Evolutionary conservation across 2,888 invertebrate genomes (phyloP), one percentile per base, ranked within the genome.

Genomic region (Synergus itoensis): DNA sequence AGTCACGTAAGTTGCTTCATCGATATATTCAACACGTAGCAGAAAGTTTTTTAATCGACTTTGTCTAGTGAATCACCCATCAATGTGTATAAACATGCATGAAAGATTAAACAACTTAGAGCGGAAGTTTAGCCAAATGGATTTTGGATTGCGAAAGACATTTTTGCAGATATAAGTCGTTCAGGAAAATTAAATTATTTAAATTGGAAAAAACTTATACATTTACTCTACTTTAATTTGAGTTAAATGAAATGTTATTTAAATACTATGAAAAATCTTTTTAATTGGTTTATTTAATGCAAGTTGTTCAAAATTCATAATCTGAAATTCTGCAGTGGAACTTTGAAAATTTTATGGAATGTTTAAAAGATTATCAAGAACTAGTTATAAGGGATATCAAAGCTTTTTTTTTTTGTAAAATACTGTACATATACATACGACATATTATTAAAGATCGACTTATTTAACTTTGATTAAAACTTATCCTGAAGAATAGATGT

Each of bases 371-470:
- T 64, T 69, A 45, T 9, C 16, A 45, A 69, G 18, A 69, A 48
- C 1, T 69, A 48, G 21, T 45, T 45, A 28, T 48, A 45, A 67
- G 43, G 18, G 1, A 7, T 48, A 45, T 40, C 40, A 28, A 57
- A 57, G 57, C 18, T 64, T 64, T 57, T n/a, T 67, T 21, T 69
- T n/a, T 67, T 21, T 69, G 69, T 69, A 69, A 45, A 48, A 69
- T 69, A 69, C 14, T 69, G 69, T 69, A 69, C 45, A 67, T 67
- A 67, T 43, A 14, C 43, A 8, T 18, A 57, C 18, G 57, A 57
- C 18, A 9, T 41, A 41, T 69, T 69, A 69, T 45, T 4, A 45
- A 69, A 28, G 45, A 69, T 69, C 69, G 69, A 48, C 28, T 7
- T 69, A 69, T 69, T 69, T 45, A 48, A 16, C 69, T 69, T 28